Evolutionary conservation across 2,888 invertebrate genomes (phyloP), one percentile per base, ranked within the genome.

Genomic region (Eilema depressum): DNA sequence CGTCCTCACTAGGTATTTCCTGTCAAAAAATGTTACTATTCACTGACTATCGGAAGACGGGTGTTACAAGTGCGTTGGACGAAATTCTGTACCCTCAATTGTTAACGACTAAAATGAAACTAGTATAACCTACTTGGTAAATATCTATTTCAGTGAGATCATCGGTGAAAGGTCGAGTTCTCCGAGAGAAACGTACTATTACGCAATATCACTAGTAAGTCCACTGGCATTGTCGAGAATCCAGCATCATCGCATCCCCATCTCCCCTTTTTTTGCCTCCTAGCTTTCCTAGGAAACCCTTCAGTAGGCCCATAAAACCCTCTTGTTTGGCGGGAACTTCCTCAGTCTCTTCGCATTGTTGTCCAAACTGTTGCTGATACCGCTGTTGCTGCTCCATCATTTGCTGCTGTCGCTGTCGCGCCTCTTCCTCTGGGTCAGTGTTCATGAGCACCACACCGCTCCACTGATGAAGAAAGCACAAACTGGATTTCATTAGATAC

Each of bases 401-500:
- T 23, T 63, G 23, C 59, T 41, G 59, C 41, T 59, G 47, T 20
- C 37, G 66, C 20, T 7, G 47, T 60, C 25, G 63, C 64, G 64
- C 59, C 69, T 11, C 63, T 66, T 63, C 67, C 67, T 73, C 73
- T 63, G 71, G 74, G 72, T 78, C 80, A 68, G 71, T 68, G 47
- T 75, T 70, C 69, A 80, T 81, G 72, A 87, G 79, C 86, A 91
- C 83, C 78, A 88, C 84, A 81, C 88, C 89, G 75, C 76, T 88
- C 91, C 90, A 88, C 95, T 94, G 94, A 92, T 93, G 92, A 92
- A 93, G 84, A 94, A 95, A 94, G 92, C 87, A 94, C 91, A 94
- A 90, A 91, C 94, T 94, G 92, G 93, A 87, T 92, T 93, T 93
- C 93, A 94, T 93, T 93, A 92, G 92, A 91, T 90, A 91, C 87